Evolutionary conservation across 2,113 vertebrate genomes (phyloP).

Genomic region (Asarcornis scutulata): DNA sequence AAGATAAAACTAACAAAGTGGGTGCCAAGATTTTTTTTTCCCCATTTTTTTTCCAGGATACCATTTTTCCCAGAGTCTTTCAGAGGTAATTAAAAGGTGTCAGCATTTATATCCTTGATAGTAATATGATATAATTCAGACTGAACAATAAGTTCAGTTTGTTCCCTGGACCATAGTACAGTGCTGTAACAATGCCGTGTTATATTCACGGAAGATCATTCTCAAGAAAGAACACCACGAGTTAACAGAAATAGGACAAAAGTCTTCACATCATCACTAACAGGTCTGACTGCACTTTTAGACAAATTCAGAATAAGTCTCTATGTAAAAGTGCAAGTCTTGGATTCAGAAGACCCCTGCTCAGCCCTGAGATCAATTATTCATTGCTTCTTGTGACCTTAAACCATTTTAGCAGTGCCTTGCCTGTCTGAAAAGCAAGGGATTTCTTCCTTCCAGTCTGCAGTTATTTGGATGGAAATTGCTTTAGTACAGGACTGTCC

Average conservation of each 20-base stretch:
- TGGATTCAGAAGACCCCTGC: background rate
- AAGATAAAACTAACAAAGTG: constrained; percentile 58
- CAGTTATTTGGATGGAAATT: background rate
- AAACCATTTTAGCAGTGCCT: background rate
- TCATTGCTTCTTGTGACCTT: background rate
- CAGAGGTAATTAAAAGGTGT: constrained; percentile 66
- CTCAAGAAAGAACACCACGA: background rate
- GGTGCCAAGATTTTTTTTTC: constrained; percentile 30
- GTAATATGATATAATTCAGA: constrained; percentile 50
- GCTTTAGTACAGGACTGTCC: background rate
- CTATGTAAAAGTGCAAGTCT: background rate
- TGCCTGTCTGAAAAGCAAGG: background rate
- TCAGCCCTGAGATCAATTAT: background rate
- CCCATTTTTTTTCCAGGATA: background rate
- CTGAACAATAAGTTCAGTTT: constrained; percentile 23
- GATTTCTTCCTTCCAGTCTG: background rate
- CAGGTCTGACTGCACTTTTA: background rate
- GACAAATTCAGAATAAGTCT: background rate
- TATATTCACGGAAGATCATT: constrained; percentile 13
- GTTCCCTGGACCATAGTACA: background rate
- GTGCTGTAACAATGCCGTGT: background rate
- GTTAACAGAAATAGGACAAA: constrained; percentile 3
- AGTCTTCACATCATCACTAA: background rate
- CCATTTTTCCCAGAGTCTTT: constrained; percentile 27
- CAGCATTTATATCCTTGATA: constrained; percentile 60